Evolutionary conservation across 2,113 vertebrate species (phyloP).

Genomic region (Rynchops niger): DNA sequence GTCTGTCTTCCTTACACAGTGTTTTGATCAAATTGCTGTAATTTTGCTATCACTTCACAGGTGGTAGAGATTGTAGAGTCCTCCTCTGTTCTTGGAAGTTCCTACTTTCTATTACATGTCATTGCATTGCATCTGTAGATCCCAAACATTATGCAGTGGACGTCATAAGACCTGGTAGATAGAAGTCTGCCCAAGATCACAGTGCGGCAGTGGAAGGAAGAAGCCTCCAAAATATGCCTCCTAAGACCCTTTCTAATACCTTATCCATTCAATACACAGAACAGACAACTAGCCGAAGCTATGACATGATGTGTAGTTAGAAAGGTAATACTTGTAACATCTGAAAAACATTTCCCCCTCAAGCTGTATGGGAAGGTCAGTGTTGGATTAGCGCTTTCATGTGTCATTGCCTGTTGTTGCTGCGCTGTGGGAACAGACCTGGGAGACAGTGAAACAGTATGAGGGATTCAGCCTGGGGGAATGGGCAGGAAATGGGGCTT

Average conservation of each 20-base stretch:
- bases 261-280: not conserved
- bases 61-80: not conserved
- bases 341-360: not conserved
- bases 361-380: not conserved
- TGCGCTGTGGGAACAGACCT: not conserved
- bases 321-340: not conserved
- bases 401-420: not conserved
- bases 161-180: not conserved
- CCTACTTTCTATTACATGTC: not conserved
- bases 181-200: not conserved
- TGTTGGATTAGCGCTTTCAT: rapidly evolving
- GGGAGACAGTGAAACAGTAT: not conserved
- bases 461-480: not conserved
- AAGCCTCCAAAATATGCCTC: not conserved
- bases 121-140: not conserved
- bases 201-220: not conserved
- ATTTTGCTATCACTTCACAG: not conserved
- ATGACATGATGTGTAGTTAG: not conserved
- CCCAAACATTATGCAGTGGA: not conserved
- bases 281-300: not conserved
- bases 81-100: not conserved
- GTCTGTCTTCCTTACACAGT: not conserved
- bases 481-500: not conserved
- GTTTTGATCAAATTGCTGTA: not conserved
- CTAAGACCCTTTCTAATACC: not conserved